Percentiles rank a stretch among this genome's conserved stretches.
phyloP scores from a whole-genome alignment of 2,113 vertebrate genomes.

The Hiodon alosoides region DNA sequence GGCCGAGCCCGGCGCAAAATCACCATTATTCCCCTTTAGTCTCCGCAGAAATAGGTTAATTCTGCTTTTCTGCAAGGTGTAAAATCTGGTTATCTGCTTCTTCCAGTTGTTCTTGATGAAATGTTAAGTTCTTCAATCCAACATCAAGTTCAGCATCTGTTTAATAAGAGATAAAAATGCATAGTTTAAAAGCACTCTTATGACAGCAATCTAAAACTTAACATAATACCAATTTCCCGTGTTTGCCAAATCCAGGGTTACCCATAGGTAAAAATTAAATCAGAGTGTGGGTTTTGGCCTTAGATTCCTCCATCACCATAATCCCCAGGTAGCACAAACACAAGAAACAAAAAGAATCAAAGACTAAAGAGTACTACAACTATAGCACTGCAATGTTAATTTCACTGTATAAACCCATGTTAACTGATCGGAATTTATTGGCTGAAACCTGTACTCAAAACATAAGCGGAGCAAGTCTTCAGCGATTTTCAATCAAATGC shows the following conservation, averaged over 20 bases:
- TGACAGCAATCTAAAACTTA: background rate
- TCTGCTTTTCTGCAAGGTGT: conserved; percentile 75
- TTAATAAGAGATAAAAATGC: conserved; percentile 27
- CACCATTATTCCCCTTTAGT: conserved; percentile 99
- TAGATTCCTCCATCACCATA: background rate
- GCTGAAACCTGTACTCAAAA: too few species aligned
- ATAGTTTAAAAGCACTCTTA: background rate
- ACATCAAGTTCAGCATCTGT: conserved; percentile 86
- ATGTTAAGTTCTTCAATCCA: conserved; percentile 65
- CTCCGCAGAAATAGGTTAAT: conserved; percentile 98
- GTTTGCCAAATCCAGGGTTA: background rate
- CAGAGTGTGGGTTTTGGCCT: background rate
- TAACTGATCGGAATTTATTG: too few species aligned
- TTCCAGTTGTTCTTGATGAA: conserved; percentile 67
- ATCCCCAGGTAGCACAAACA: conserved; percentile 2
- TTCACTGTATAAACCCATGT: too few species aligned
- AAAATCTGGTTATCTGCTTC: conserved; percentile 58
- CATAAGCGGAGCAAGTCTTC: too few species aligned
- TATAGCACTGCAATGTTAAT: too few species aligned
- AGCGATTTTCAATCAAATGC: too few species aligned
- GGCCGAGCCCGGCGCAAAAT: conserved; percentile 99
- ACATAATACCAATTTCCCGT: conserved; percentile 10
- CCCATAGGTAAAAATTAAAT: background rate
- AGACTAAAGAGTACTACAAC: background rate
- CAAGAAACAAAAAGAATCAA: too few species aligned